Evolutionary conservation across 2,888 invertebrate species (phyloP).

Genomic region (Mechanitis mazaeus): DNA sequence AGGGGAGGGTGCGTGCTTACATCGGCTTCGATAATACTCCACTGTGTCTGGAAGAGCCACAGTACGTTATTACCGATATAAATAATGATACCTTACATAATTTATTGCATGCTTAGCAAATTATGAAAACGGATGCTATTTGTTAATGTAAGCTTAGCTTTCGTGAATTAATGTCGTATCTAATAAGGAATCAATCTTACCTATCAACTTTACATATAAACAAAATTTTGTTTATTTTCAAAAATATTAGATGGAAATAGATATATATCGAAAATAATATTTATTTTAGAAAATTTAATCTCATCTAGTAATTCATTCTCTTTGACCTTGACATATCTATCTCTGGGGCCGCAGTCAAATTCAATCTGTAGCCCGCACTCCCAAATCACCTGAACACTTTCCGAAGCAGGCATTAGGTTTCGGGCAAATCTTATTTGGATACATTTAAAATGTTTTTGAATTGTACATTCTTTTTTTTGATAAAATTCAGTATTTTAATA

Average conservation of each 20-base stretch:
- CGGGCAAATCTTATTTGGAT: constrained; percentile 65
- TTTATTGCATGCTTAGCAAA: constrained; percentile 10
- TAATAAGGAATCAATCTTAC: too few relatives aligned
- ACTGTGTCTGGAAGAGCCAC: constrained; percentile 29
- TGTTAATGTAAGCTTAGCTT: not conserved
- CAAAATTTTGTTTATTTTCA: not conserved
- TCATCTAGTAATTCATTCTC: constrained; percentile 24
- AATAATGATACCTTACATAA: not conserved
- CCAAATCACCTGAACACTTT: constrained; percentile 71
- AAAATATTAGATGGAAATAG: too few relatives aligned
- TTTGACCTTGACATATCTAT: constrained; percentile 41
- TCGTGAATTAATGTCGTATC: not conserved
- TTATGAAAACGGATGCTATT: not conserved
- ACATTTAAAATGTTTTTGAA: constrained; percentile 42
- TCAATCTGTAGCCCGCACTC: constrained; percentile 69
- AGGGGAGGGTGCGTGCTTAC: constrained; percentile 43
- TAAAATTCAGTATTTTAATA: not conserved
- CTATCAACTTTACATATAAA: too few relatives aligned
- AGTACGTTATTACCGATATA: not conserved
- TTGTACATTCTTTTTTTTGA: not conserved
- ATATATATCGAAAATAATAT: constrained; percentile 10
- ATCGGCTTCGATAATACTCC: constrained; percentile 29
- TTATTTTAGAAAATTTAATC: constrained; percentile 18
- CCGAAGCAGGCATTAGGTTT: constrained; percentile 54
- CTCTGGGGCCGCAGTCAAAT: constrained; percentile 61